Percentiles rank a stretch among this genome's conserved stretches.
Evolutionary conservation across 2,797 vertebrate genomes (phyloP).

Genomic region (Typhlichthys subterraneus): DNA sequence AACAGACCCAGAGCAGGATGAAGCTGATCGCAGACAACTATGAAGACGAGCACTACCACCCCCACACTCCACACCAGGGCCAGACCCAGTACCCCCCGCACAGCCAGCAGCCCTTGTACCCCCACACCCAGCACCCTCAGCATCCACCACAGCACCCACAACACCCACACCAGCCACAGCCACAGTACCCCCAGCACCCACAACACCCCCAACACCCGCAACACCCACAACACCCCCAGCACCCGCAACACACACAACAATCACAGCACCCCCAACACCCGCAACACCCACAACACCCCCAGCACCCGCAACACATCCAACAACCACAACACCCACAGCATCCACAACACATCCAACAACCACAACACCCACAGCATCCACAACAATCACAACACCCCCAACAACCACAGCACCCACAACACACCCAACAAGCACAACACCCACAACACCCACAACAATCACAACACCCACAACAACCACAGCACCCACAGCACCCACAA

Average conservation of each 20-base stretch:
- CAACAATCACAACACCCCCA: constrained; percentile 74
- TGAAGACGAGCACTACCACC: constrained; percentile 87
- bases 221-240: constrained; percentile 35
- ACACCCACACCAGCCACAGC: constrained; percentile 61
- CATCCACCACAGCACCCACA: constrained; percentile 63
- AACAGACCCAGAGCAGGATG: constrained; percentile 96
- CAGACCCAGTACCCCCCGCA: constrained; percentile 76
- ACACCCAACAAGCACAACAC: constrained; percentile 55
- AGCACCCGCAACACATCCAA: constrained; percentile 40
- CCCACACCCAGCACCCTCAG: constrained; percentile 59
- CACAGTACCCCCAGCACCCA: constrained; percentile 67
- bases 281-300: constrained; percentile 55
- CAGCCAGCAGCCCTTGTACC: constrained; percentile 73
- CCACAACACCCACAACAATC: constrained; percentile 61
- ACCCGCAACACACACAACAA: constrained; percentile 45
- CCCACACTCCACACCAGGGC: constrained; percentile 62
- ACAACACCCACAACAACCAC: constrained; percentile 34
- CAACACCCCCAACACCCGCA: constrained; percentile 39
- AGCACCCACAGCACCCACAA: constrained; percentile 20
- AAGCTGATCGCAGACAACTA: constrained; percentile 96
- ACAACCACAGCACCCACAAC: constrained; percentile 79
- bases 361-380: constrained; percentile 42
- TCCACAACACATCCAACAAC: constrained; percentile 62
- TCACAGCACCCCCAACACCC: constrained; percentile 73
- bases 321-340: constrained; percentile 81